Percentiles rank a stretch among this genome's conserved stretches.
Evolutionary conservation across 2,113 vertebrate genomes (phyloP).

Genomic region (Apaloderma vittatum): DNA sequence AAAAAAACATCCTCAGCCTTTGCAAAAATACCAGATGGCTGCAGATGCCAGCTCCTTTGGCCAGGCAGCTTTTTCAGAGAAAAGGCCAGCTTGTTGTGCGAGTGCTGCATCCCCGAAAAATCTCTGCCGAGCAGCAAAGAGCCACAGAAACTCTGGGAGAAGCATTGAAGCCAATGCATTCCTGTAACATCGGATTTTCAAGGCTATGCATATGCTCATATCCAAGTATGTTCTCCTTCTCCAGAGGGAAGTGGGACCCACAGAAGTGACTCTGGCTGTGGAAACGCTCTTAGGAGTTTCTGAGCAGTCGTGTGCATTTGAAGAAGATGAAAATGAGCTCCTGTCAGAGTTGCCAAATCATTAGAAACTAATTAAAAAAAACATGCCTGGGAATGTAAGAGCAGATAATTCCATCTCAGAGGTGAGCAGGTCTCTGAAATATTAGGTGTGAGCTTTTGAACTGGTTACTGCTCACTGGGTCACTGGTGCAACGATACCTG

Average conservation of each 20-base stretch:
- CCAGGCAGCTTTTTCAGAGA: conserved; percentile 26
- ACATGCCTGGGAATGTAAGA: not conserved
- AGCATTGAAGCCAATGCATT: not conserved
- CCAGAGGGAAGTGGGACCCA: conserved; percentile 1
- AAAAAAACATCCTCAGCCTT: conserved; percentile 43
- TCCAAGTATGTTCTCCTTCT: not conserved
- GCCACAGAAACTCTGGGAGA: not conserved
- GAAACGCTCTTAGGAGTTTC: not conserved
- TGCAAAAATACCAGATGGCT: conserved; percentile 48
- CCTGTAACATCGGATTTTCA: not conserved
- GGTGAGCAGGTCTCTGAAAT: not conserved
- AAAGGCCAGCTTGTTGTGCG: conserved; percentile 15
- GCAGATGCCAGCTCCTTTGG: conserved; percentile 56
- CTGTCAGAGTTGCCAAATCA: conserved; percentile 11
- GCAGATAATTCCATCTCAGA: not conserved
- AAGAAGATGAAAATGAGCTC: not conserved
- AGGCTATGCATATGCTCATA: not conserved
- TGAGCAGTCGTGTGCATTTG: not conserved
- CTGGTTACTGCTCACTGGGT: not conserved
- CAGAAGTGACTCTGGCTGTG: conserved; percentile 26
- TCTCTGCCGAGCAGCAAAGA: not conserved
- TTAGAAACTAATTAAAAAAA: conserved; percentile 2
- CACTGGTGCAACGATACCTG: not conserved
- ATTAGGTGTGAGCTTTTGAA: not conserved
- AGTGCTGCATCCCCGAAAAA: conserved; percentile 27